Evolutionary conservation across 2,888 invertebrate genomes (phyloP).

Genomic region (Scrobipalpa costella): DNA sequence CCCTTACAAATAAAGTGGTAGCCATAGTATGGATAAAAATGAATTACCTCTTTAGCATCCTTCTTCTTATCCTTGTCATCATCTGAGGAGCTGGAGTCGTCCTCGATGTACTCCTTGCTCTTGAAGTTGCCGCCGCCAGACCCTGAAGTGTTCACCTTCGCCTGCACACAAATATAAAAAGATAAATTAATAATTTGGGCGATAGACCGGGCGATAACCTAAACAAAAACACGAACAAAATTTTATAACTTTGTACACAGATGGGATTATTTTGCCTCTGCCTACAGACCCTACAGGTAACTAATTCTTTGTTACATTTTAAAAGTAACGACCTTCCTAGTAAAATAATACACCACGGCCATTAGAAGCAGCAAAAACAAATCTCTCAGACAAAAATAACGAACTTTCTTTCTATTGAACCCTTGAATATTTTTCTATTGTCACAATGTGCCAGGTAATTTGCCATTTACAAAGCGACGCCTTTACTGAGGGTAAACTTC

Average conservation of each 20-base stretch:
- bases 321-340: no score
- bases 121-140: constrained; percentile 83
- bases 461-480: background rate
- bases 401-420: constrained; percentile 1
- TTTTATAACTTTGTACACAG: no score
- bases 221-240: no score
- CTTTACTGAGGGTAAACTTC: background rate
- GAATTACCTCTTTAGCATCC: constrained; percentile 40
- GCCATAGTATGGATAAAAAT: background rate
- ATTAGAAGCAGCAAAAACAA: background rate
- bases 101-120: constrained; percentile 96
- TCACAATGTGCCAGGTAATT: constrained; percentile 2
- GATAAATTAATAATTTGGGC: background rate
- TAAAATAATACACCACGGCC: background rate
- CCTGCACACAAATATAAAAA: constrained; percentile 34
- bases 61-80: constrained; percentile 71
- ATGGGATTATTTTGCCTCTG: no score
- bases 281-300: no score
- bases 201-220: no score
- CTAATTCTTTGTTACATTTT: no score
- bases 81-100: constrained; percentile 83
- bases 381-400: background rate
- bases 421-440: background rate
- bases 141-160: constrained; percentile 64
- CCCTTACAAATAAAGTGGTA: no score